Conservation (phyloP, 2,888 invertebrate species). For the Bibio marci region DNA sequence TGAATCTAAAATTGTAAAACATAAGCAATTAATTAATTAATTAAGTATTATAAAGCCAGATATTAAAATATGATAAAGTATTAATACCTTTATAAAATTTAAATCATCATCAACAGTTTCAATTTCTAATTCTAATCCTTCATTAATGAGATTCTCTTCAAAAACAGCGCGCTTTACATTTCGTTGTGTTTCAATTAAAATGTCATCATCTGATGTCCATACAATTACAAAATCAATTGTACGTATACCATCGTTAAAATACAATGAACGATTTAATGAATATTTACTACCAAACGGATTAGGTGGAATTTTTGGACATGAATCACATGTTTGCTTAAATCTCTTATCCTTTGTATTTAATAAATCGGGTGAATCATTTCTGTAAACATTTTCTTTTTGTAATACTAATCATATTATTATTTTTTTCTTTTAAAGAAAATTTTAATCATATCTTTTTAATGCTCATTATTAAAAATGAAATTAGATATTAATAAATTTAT, state of each 20-base stretch:
- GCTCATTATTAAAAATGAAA: too few species aligned
- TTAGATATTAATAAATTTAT: too few species aligned
- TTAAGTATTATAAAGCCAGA: too few species aligned
- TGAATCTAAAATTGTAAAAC: constrained; percentile 61
- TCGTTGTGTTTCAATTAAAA: constrained; percentile 23
- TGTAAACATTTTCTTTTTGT: too few species aligned
- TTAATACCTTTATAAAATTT: constrained; percentile 54
- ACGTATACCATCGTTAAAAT: constrained; percentile 50
- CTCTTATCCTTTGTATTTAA: not conserved
- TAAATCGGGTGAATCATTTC: not conserved
- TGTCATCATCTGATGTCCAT: constrained; percentile 45
- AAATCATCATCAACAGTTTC: constrained; percentile 51
- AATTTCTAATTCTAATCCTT: constrained; percentile 58
- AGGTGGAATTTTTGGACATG: constrained; percentile 3
- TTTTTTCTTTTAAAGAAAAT: too few species aligned
- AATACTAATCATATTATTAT: too few species aligned
- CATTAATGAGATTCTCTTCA: constrained; percentile 50
- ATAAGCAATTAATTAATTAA: too few species aligned
- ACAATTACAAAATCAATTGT: constrained; percentile 65
- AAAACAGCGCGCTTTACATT: constrained; percentile 40
- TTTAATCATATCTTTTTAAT: too few species aligned
- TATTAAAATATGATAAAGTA: too few species aligned
- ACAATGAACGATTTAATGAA: constrained; percentile 31
- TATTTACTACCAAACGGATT: constrained; percentile 8
- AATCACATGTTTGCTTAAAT: constrained; percentile 1